Evolutionary conservation across 2,888 invertebrate species (phyloP).

Genomic region (Pristionchus exspectatus): DNA sequence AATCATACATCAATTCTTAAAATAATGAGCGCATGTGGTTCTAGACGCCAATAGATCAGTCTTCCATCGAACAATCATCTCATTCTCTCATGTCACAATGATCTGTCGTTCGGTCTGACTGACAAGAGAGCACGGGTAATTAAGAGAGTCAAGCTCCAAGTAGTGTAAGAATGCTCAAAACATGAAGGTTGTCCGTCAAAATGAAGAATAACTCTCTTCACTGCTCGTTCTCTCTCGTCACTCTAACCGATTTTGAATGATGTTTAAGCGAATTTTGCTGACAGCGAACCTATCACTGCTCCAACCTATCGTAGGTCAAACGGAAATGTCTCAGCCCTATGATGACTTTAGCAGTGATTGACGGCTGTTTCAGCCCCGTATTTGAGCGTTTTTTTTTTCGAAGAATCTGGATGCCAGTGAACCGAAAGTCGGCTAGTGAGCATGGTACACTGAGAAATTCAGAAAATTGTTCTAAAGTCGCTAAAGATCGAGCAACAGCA

Average conservation of each 20-base stretch:
- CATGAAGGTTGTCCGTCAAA: background rate
- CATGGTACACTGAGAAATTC: too few relatives aligned
- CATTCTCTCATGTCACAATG: too few relatives aligned
- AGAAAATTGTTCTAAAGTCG: background rate
- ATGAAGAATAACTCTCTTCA: background rate
- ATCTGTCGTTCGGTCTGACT: too few relatives aligned
- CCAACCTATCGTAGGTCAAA: background rate
- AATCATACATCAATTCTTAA: too few relatives aligned
- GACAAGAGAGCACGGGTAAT: too few relatives aligned
- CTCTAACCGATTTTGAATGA: background rate
- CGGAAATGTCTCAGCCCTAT: background rate
- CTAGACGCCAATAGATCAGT: background rate
- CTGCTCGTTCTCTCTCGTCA: background rate
- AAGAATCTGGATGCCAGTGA: background rate
- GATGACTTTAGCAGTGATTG: background rate
- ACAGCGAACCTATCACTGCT: too few relatives aligned
- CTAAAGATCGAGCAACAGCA: conserved; percentile 16
- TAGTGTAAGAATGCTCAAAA: background rate
- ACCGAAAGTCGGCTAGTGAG: background rate
- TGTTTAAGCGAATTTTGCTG: background rate
- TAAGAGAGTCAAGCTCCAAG: too few relatives aligned
- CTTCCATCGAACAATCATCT: background rate
- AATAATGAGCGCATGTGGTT: background rate
- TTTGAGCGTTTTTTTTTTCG: background rate
- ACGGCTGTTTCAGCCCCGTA: background rate